Conservation (phyloP, 2,797 vertebrate species). For the Halcyon leucocephala region DNA sequence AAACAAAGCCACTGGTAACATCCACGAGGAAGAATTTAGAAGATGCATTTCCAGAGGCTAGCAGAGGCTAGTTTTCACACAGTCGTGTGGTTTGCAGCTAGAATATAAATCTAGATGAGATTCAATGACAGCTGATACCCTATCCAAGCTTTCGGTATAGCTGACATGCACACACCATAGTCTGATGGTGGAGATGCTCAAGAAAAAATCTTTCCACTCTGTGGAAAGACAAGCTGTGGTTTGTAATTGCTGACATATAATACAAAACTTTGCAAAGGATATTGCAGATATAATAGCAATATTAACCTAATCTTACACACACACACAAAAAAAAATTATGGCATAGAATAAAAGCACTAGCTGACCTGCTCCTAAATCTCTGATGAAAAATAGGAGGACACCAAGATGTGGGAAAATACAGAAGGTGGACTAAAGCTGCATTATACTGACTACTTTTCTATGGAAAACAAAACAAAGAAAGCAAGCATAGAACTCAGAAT, state of each 20-base stretch:
- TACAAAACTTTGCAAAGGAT: background rate
- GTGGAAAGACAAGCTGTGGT: background rate
- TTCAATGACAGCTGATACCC: constrained; percentile 54
- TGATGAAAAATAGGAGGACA: background rate
- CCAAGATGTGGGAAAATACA: background rate
- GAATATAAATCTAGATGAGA: constrained; percentile 46
- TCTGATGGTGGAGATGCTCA: background rate
- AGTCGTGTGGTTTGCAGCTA: constrained; percentile 43
- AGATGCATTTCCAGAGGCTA: background rate
- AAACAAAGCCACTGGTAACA: constrained; percentile 68
- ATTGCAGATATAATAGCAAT: background rate
- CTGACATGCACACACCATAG: constrained; percentile 33
- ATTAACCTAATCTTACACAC: background rate
- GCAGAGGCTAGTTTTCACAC: constrained; percentile 52
- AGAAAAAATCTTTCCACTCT: constrained; percentile 30
- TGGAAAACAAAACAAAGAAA: background rate
- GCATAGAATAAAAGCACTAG: background rate
- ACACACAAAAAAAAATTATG: background rate
- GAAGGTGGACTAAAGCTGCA: background rate
- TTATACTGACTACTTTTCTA: background rate
- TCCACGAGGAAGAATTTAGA: constrained; percentile 18
- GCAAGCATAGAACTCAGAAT: background rate
- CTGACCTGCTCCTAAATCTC: background rate
- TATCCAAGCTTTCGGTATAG: constrained; percentile 27
- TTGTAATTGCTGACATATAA: background rate